A percentile compares a stretch with the other conserved stretches of the same genome.
Conservation (phyloP, 2,888 invertebrate genomes). For the Emmelina monodactyla region DNA sequence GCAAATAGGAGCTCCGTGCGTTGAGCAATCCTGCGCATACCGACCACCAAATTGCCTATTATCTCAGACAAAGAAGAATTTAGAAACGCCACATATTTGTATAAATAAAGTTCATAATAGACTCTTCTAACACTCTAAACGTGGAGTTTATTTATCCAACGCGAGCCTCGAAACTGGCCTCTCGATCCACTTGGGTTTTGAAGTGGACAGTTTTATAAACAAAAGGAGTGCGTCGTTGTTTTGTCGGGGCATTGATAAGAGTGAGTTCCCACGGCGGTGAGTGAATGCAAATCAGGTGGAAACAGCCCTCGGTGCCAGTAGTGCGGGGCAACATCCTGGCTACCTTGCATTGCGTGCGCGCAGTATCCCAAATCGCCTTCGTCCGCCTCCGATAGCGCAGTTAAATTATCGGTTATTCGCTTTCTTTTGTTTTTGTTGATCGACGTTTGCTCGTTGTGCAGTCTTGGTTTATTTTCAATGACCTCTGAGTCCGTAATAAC, state of each 20-base stretch:
- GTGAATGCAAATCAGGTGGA: too few relatives aligned
- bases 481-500: constrained; percentile 59
- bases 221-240: constrained; percentile 42
- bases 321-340: too few relatives aligned
- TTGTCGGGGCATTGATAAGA: constrained; percentile 50
- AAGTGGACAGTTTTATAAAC: constrained; percentile 59
- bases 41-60: constrained; percentile 30
- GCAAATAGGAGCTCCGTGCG: constrained; percentile 25
- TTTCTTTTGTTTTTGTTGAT: constrained; percentile 56
- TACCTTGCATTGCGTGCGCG: constrained; percentile 34
- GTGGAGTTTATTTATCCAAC: constrained; percentile 38
- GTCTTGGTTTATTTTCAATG: constrained; percentile 55
- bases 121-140: constrained; percentile 19
- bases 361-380: constrained; percentile 39
- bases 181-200: constrained; percentile 24
- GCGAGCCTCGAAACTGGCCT: constrained; percentile 27
- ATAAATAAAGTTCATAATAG: constrained; percentile 14
- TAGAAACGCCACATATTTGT: constrained; percentile 16
- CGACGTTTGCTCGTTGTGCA: constrained; percentile 35
- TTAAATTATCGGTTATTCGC: constrained; percentile 57
- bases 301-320: too few relatives aligned
- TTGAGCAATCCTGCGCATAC: constrained; percentile 32
- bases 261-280: constrained; percentile 40
- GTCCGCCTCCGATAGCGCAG: constrained; percentile 44
- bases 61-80: constrained; percentile 35